Evolutionary conservation across 92 coral and sea anemone genomes (phyloP).

Genomic region (Blastomussa wellsi): DNA sequence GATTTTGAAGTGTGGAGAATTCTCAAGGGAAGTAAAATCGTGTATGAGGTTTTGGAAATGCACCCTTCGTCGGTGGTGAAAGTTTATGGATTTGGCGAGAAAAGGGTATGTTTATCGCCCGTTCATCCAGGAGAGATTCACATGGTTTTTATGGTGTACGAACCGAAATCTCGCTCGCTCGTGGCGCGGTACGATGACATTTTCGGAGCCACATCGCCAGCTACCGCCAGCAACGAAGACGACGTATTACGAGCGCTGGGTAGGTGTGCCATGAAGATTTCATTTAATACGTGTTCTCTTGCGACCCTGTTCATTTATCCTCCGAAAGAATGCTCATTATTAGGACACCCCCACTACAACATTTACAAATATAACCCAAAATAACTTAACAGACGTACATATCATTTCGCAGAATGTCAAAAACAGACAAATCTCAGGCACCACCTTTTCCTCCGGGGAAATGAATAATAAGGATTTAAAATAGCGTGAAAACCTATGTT

Average conservation of each 20-base stretch:
- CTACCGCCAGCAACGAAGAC: slow-evolving; percentile 74
- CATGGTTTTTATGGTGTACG: slow-evolving; percentile 74
- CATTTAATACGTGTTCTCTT: slow-evolving; percentile 14
- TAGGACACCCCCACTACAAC: background rate
- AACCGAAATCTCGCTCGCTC: slow-evolving; percentile 60
- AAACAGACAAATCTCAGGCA: slow-evolving; percentile 16
- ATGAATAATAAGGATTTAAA: background rate
- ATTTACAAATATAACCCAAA: slow-evolving; percentile 17
- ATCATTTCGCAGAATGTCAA: slow-evolving; percentile 20
- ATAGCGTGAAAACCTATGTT: background rate
- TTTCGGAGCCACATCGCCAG: slow-evolving; percentile 85
- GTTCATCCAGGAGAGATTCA: slow-evolving; percentile 77
- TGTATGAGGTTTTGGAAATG: slow-evolving; percentile 70
- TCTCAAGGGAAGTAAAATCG: slow-evolving; percentile 78
- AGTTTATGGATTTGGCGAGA: slow-evolving; percentile 89
- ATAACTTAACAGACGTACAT: background rate
- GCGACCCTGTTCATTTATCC: slow-evolving; percentile 19
- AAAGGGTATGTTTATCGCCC: slow-evolving; percentile 63
- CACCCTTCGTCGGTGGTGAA: slow-evolving; percentile 66
- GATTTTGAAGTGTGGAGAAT: slow-evolving; percentile 80
- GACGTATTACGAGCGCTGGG: slow-evolving; percentile 79
- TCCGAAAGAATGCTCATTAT: slow-evolving; percentile 27
- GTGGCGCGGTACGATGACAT: slow-evolving; percentile 78
- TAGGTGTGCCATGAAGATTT: slow-evolving; percentile 53
- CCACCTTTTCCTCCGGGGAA: background rate